phyloP scores from a whole-genome alignment of 2,888 invertebrate species.

The Clunio marinus region DNA sequence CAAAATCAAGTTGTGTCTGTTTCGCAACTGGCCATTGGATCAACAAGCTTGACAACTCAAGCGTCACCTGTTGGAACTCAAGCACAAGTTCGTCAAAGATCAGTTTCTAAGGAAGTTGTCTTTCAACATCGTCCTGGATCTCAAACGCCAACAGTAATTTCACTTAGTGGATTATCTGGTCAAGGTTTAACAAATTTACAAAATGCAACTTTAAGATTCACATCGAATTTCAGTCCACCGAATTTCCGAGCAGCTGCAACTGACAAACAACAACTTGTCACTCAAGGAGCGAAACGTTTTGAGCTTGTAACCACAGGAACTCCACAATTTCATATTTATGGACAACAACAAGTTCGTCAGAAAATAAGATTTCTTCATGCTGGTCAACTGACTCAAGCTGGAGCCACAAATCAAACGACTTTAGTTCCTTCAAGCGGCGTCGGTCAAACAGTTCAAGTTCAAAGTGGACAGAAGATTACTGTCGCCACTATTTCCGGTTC shows the following conservation, averaged over 20 bases:
- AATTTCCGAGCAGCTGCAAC: conserved; percentile 49
- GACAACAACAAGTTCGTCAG: conserved; percentile 46
- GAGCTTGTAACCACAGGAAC: conserved; percentile 48
- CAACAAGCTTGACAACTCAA: conserved; percentile 47
- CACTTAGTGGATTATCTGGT: conserved; percentile 48
- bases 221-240: conserved; percentile 38
- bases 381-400: conserved; percentile 46
- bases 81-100: conserved; percentile 48
- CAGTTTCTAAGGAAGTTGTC: conserved; percentile 48
- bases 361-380: conserved; percentile 47
- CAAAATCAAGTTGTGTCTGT: conserved; percentile 50
- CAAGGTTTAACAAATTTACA: conserved; percentile 45
- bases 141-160: conserved; percentile 50
- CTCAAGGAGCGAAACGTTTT: conserved; percentile 45
- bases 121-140: conserved; percentile 49
- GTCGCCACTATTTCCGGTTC: conserved; percentile 43
- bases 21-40: conserved; percentile 51
- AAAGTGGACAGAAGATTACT: conserved; percentile 50
- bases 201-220: conserved; percentile 26
- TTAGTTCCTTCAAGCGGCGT: conserved; percentile 40
- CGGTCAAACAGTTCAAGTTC: conserved; percentile 47
- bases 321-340: conserved; percentile 50
- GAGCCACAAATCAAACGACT: conserved; percentile 45
- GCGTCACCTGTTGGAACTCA: conserved; percentile 50
- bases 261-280: conserved; percentile 35